A percentile compares a stretch with the other conserved stretches of the same genome.
Conservation (phyloP, 1,140 invertebrate species). For the Episyrphus balteatus region DNA sequence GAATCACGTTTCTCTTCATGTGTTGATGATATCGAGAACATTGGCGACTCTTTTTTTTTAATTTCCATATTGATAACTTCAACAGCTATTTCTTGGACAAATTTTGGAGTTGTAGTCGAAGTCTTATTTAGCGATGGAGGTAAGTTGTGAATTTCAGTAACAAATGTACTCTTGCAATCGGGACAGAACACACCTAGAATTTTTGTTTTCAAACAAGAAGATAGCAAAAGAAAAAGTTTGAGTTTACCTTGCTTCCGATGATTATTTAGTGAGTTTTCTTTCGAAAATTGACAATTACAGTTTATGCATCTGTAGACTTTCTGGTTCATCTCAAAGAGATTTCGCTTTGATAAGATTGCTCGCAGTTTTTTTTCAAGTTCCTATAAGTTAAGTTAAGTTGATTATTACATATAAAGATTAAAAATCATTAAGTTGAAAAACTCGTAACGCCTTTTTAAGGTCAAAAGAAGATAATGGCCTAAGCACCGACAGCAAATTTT, state of each 20-base stretch:
- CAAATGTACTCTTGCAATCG: conserved; percentile 45
- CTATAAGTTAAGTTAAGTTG: conserved; percentile 36
- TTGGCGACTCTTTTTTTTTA: too few relatives aligned
- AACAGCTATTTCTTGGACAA: conserved; percentile 17
- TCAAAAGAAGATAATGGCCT: too few relatives aligned
- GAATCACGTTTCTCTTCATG: too few relatives aligned
- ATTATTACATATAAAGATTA: conserved; percentile 8
- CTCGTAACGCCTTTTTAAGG: too few relatives aligned
- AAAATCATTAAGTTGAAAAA: too few relatives aligned
- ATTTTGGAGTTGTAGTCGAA: conserved; percentile 1
- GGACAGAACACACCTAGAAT: conserved; percentile 41
- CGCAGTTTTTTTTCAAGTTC: conserved; percentile 42
- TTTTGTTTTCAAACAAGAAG: conserved; percentile 10
- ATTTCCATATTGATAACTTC: conserved; percentile 9
- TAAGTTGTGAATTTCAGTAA: conserved; percentile 39
- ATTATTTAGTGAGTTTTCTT: conserved; percentile 34
- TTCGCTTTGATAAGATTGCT: conserved; percentile 39
- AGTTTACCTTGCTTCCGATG: conserved; percentile 11
- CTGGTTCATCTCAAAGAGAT: conserved; percentile 42
- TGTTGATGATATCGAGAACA: too few relatives aligned
- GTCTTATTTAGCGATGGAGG: conserved; percentile 18
- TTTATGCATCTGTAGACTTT: conserved; percentile 50
- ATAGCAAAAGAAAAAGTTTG: neutral
- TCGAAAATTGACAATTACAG: conserved; percentile 47
- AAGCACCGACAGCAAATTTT: too few relatives aligned